Conservation (phyloP, 2,113 vertebrate genomes). For the Saguinus imperator region DNA sequence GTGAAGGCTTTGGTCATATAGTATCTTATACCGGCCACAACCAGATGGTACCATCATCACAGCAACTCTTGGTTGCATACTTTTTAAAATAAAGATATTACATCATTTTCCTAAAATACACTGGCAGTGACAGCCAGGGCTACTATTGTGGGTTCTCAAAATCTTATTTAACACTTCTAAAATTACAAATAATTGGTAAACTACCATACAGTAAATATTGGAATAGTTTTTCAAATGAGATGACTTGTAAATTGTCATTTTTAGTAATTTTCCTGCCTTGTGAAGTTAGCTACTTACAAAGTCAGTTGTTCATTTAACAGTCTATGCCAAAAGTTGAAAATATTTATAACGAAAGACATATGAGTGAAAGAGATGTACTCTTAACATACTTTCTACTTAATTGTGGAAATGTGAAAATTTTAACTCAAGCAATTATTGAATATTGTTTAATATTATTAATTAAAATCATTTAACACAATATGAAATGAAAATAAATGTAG, state of each 20-base stretch:
- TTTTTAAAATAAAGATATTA: constrained; percentile 31
- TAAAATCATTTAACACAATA: neutral
- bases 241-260: neutral
- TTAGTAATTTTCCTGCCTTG: neutral
- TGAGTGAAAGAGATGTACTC: neutral
- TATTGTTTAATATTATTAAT: neutral
- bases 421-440: neutral
- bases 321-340: constrained; percentile 20
- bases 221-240: neutral
- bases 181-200: constrained; percentile 31
- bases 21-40: neutral
- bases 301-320: constrained; percentile 37
- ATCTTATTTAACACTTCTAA: neutral
- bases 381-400: constrained; percentile 11
- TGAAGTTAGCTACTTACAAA: constrained; percentile 22
- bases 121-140: neutral
- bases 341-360: constrained; percentile 32
- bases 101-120: constrained; percentile 16
- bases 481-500: neutral
- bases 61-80: neutral
- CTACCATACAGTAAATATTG: neutral
- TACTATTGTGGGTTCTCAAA: neutral
- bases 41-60: neutral
- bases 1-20: neutral
- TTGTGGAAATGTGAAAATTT: constrained; percentile 8